Percentiles rank a stretch among this genome's conserved stretches.
These are phyloP conservation scores for Zaprionus gabonicus DNA, from an alignment of 1,140 invertebrate species.

Conservation along the genomic window DNA sequence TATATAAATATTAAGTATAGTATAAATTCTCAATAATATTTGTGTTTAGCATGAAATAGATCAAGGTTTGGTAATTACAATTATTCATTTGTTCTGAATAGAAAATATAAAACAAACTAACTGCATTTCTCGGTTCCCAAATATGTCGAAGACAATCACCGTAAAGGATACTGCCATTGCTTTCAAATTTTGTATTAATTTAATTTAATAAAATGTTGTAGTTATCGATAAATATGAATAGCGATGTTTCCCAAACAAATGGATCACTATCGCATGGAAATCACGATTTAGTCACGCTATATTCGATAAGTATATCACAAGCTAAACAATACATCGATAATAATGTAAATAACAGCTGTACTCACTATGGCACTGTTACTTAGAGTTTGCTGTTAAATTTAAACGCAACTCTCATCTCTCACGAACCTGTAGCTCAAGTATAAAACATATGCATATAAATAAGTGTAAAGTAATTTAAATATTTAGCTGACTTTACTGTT, in stretches of 20 bases:
- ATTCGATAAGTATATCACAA: not conserved
- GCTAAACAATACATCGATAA: slow-evolving; percentile 16
- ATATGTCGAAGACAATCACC: not conserved
- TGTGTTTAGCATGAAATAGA: slow-evolving; percentile 53
- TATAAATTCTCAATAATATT: slow-evolving; percentile 55
- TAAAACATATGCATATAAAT: too few relatives aligned
- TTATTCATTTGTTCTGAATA: slow-evolving; percentile 35
- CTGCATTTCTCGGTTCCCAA: not conserved
- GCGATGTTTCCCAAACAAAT: not conserved
- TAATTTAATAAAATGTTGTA: not conserved
- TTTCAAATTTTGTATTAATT: not conserved
- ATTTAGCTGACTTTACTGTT: too few relatives aligned
- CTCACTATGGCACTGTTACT: not conserved
- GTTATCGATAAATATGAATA: not conserved
- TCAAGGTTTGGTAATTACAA: slow-evolving; percentile 64
- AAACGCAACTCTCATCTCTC: not conserved
- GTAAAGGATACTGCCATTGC: too few relatives aligned
- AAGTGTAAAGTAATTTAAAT: too few relatives aligned
- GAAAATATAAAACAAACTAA: slow-evolving; percentile 36
- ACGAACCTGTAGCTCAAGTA: not conserved
- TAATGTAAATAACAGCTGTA: not conserved
- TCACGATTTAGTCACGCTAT: not conserved
- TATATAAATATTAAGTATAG: slow-evolving; percentile 28
- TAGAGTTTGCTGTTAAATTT: not conserved
- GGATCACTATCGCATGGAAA: not conserved